Conservation (phyloP, 1,140 invertebrate species). For the Drosophila mayri region DNA sequence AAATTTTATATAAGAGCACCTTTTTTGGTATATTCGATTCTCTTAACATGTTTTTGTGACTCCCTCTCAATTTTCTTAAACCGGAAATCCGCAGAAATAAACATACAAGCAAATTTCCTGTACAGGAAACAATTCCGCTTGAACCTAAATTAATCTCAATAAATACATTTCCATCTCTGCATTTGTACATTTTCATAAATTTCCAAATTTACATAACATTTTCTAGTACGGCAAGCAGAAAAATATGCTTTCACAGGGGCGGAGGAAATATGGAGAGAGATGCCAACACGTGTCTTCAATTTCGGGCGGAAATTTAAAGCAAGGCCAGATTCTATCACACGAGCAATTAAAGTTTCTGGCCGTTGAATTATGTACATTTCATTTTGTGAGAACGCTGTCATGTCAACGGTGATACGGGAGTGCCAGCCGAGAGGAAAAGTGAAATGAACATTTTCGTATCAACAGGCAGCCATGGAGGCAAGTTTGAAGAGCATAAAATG, state of each 20-base stretch:
- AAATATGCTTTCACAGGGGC: conserved; percentile 4
- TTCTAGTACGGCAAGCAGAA: conserved; percentile 15
- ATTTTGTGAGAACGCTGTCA: conserved; percentile 63
- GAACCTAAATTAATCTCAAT: conserved; percentile 38
- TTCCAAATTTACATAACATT: conserved; percentile 35
- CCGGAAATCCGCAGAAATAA: conserved; percentile 3
- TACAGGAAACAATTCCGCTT: conserved; percentile 35
- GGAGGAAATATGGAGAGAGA: neutral
- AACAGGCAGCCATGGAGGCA: conserved; percentile 29
- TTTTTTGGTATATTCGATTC: neutral
- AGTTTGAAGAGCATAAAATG: conserved; percentile 11
- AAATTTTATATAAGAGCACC: too few relatives aligned
- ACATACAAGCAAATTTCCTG: conserved; percentile 40
- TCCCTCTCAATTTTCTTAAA: neutral
- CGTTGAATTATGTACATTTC: conserved; percentile 63
- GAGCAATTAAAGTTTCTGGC: conserved; percentile 44
- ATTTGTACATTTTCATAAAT: conserved; percentile 3
- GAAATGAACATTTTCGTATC: conserved; percentile 54
- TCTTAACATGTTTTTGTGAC: neutral
- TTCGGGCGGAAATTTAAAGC: conserved; percentile 21
- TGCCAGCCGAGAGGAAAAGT: conserved; percentile 9
- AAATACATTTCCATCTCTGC: conserved; percentile 26
- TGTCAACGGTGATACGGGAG: conserved; percentile 40
- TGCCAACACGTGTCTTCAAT: conserved; percentile 8
- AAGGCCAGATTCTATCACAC: conserved; percentile 15